These are phyloP conservation scores for Staurois parvus DNA, from an alignment of 2,797 vertebrate genomes.

Conservation along the genomic window DNA sequence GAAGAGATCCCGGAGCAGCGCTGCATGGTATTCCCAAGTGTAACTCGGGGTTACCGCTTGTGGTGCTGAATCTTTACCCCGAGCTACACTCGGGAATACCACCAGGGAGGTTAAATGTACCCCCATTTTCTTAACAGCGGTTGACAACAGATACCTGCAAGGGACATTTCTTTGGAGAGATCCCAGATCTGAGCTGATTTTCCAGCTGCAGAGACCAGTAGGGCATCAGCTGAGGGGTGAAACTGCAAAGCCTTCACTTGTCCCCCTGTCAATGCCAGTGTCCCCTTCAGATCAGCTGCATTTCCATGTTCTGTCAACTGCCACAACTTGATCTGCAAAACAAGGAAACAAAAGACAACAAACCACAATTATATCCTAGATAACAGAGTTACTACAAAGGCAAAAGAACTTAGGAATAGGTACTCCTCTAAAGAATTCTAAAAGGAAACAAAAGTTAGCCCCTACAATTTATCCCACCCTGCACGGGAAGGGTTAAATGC, in stretches of 20 bases:
- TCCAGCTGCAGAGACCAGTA: slow-evolving; percentile 77
- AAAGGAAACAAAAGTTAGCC: not conserved
- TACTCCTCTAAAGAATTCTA: not conserved
- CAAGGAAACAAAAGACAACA: not conserved
- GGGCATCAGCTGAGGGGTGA: slow-evolving; percentile 84
- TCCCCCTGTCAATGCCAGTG: slow-evolving; percentile 73
- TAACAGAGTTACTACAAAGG: not conserved
- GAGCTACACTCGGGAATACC: no score
- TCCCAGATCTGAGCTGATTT: slow-evolving; percentile 85
- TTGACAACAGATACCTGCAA: slow-evolving; percentile 81
- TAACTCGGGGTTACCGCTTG: no score
- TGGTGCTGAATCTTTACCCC: no score
- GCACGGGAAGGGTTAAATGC: no score
- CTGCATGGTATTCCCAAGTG: no score
- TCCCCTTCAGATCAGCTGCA: slow-evolving; percentile 71
- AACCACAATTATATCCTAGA: not conserved
- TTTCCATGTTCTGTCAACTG: slow-evolving; percentile 72
- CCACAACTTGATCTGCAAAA: slow-evolving; percentile 90
- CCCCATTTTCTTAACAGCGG: not conserved
- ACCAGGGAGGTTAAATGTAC: no score
- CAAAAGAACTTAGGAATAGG: not conserved
- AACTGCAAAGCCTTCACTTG: slow-evolving; percentile 83
- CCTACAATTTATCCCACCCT: not conserved
- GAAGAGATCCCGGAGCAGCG: no score
- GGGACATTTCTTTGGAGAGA: slow-evolving; percentile 71